Conservation (phyloP, 2,797 vertebrate species). For the Anguilla obscura region DNA sequence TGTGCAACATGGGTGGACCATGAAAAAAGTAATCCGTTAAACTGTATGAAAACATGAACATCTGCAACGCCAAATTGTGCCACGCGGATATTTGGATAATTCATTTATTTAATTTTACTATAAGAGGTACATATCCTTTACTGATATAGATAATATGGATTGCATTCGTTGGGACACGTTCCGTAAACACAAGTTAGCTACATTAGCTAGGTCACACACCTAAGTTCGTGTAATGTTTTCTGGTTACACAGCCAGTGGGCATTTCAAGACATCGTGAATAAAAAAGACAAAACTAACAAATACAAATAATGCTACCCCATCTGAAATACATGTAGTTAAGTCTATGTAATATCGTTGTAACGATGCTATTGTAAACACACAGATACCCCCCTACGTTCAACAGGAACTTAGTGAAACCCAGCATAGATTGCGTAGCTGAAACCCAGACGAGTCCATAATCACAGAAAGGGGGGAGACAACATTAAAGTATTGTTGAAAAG, state of each 20-base stretch:
- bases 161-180: background rate
- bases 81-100: background rate
- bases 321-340: background rate
- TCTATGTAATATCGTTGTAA: background rate
- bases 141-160: background rate
- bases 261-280: background rate
- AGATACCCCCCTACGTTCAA: slow-evolving; percentile 24
- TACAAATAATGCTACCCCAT: background rate
- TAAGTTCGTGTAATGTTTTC: background rate
- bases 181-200: background rate
- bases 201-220: background rate
- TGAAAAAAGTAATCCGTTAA: background rate
- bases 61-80: background rate
- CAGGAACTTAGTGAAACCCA: slow-evolving; percentile 31
- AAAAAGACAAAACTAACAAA: background rate
- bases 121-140: background rate
- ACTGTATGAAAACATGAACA: background rate
- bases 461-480: slow-evolving; percentile 16
- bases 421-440: slow-evolving; percentile 8
- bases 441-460: slow-evolving; percentile 28
- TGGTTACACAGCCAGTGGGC: background rate
- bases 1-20: slow-evolving; percentile 5
- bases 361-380: background rate
- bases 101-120: background rate
- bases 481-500: background rate